Evolutionary conservation across 2,113 vertebrate genomes (phyloP), one percentile per base, ranked within the genome.

Genomic region (Cavia porcellus): DNA sequence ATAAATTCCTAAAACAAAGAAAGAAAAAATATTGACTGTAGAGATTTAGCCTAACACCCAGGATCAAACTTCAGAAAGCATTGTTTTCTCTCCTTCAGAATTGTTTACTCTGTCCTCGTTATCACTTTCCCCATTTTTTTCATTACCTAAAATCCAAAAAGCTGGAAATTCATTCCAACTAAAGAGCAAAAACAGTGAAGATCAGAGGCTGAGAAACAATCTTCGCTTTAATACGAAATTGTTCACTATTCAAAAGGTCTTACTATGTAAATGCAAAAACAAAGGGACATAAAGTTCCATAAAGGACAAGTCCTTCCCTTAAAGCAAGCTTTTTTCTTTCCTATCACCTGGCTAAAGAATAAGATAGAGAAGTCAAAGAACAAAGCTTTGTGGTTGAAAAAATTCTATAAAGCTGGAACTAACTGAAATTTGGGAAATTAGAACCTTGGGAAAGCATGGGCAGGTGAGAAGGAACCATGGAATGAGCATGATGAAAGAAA

Each of bases 151-250:
- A 86, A 61, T 59, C 7, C 3, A 3, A 57, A 66, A 70, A 57
- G 13, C 86, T 94, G 35, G 14, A 96, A 92, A 97, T 66, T 90
- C 13, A 74, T 68, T 97, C 80, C 19, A 82, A 66, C 5, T 87
- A 80, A 38, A 81, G 12, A 89, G 4, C 3, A 83, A 79, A 82
- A 45, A 64, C 81, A 50, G 10, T 32, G 19, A 77, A 82, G 13
- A 3, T 88, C 61, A 85, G 2, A 2, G 5, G 0, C 3, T 89
- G 12, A 90, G 7, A n/a, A 92, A 88, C 7, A 38, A 52, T 75
- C 47, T n/a, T 15, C 15, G 90, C 5, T 64, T 89, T 86, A 77
- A 35, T 52, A 92, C 77, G 35, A 95, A 96, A 93, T 52, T 92
- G 13, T 24, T 10, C 35, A 50, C 24, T 25, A n/a, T 79, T 57